Evolutionary conservation across 2,888 invertebrate genomes (phyloP), one percentile per base, ranked within the genome.

Genomic region (Tachina lurida): DNA sequence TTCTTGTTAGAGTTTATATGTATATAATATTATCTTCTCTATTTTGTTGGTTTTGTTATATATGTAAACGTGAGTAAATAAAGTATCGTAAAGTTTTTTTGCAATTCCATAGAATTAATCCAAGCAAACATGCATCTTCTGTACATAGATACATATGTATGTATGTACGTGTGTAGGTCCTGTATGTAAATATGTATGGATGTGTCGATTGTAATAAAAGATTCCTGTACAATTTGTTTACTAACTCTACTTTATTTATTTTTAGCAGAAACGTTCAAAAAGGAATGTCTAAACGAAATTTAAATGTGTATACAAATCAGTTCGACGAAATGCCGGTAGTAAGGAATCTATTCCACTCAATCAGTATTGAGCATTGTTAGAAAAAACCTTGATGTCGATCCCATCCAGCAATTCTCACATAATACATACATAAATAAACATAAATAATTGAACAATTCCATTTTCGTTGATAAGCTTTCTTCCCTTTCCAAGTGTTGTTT

Each of bases 201-300:
- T 22, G 54, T 52, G 62, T 58, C 10, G 31, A 31, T 31, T 31
- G 31, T 31, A 31, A 31, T 31, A 31, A 31, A 31, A 17, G 17
- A 2, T 7, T 52, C 0, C 17, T 13, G 22, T 31, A 7, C 7
- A 22, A 58, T 76, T 75, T 83, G 76, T 83, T 77, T 73, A 83
- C 49, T 76, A 60, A 73, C 49, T 49, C 58, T 19, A 43, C 3
- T 15, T 47, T 68, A 77, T 84, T 68, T 74, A 52, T 67, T 58
- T 31, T 31, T 31, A 2, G 19, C 19, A 31, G 39, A 19, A 54
- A 31, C 45, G 31, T 58, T 39, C 39, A 70, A 39, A 17, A 10
- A 31, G 19, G n/a, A 31, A 31, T 31, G 31, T 31, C 31, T 31
- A 31, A 31, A 31, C 31, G 31, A 22, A 19, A 19, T 10, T 19